Evolutionary conservation across 2,888 invertebrate species (phyloP).

Genomic region (Taphrorychus bicolor): DNA sequence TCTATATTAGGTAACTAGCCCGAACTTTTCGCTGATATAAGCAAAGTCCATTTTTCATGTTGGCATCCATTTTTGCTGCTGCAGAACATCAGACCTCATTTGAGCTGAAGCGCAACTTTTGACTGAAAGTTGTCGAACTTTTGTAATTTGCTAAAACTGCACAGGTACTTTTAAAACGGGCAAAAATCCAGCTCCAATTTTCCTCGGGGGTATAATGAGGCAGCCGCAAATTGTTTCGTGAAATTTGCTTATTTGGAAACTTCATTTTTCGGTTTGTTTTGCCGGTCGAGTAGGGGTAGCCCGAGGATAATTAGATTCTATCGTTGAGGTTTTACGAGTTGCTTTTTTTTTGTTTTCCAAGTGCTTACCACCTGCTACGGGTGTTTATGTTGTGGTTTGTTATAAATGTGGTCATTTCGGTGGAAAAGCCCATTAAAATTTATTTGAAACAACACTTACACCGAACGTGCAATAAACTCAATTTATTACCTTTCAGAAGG

Average conservation of each 20-base stretch:
- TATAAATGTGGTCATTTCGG: not conserved
- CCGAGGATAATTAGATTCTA: not conserved
- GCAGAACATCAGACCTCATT: not conserved
- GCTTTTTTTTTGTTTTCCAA: not conserved
- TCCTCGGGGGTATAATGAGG: not conserved
- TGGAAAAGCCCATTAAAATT: not conserved
- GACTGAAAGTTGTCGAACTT: constrained; percentile 23
- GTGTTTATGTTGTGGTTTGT: not conserved
- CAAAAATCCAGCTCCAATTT: not conserved
- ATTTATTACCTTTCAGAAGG: constrained; percentile 1
- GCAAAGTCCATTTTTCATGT: not conserved
- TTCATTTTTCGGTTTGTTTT: not conserved
- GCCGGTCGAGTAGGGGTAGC: not conserved
- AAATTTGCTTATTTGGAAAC: not conserved
- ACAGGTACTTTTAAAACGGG: constrained; percentile 5
- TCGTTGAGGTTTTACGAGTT: not conserved
- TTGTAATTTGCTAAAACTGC: constrained; percentile 25
- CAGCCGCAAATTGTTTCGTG: not conserved
- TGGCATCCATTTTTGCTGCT: too few species aligned
- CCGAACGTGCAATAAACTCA: not conserved
- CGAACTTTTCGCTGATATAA: too few species aligned
- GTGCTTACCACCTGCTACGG: not conserved
- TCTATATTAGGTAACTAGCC: too few species aligned
- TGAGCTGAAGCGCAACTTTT: not conserved
- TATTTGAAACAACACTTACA: not conserved